phyloP scores from a whole-genome alignment of 2,888 invertebrate genomes.

The Spisula solida region DNA sequence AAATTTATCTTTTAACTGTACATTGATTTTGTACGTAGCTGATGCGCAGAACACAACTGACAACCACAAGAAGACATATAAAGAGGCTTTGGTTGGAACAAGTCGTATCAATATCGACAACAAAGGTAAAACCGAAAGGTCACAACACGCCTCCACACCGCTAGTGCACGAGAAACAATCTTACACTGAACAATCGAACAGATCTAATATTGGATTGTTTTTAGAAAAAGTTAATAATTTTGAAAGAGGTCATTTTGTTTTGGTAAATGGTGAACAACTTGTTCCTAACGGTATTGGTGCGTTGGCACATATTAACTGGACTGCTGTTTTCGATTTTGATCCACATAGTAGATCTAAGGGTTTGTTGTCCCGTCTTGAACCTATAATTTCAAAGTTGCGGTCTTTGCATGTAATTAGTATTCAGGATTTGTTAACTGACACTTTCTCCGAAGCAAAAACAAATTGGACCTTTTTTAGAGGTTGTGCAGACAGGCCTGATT shows the following conservation, averaged over 20 bases:
- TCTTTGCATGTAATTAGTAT: slow-evolving; percentile 62
- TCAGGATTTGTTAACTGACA: slow-evolving; percentile 43
- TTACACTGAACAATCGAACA: not conserved
- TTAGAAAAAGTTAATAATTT: slow-evolving; percentile 52
- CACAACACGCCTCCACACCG: not conserved
- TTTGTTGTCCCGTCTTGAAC: slow-evolving; percentile 64
- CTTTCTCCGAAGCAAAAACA: slow-evolving; percentile 57
- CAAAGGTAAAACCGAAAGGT: not conserved
- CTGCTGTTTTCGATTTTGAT: slow-evolving; percentile 75
- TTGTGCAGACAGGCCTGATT: slow-evolving; percentile 70
- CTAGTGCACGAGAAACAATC: not conserved
- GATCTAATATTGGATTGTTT: slow-evolving; percentile 31
- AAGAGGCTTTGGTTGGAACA: not conserved
- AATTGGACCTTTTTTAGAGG: slow-evolving; percentile 69
- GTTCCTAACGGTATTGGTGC: slow-evolving; percentile 46
- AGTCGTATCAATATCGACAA: not conserved
- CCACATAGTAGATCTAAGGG: slow-evolving; percentile 69
- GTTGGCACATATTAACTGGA: slow-evolving; percentile 70
- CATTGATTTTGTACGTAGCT: not conserved
- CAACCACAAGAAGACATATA: not conserved
- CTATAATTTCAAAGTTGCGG: slow-evolving; percentile 37
- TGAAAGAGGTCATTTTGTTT: slow-evolving; percentile 70
- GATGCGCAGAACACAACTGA: not conserved
- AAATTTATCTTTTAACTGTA: not conserved
- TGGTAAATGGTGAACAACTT: slow-evolving; percentile 61